Evolutionary conservation across 2,797 vertebrate genomes (phyloP).

Genomic region (Nyctibius grandis): DNA sequence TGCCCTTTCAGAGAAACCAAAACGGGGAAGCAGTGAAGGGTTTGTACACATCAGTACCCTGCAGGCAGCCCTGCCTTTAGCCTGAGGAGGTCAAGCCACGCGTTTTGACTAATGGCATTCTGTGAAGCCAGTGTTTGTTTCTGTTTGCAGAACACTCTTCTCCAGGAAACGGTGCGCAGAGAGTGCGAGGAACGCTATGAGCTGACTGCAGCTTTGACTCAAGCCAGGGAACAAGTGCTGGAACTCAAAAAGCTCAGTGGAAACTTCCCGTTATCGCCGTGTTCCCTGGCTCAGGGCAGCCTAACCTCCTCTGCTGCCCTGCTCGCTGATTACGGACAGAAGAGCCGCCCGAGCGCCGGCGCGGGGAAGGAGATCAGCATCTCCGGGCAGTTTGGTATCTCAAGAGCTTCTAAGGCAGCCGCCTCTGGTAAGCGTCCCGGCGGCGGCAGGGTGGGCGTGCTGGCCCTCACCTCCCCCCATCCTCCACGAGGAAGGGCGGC

Average conservation of each 20-base stretch:
- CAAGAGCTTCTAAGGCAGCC: neutral
- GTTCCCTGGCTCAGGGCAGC: conserved; percentile 53
- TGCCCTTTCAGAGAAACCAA: neutral
- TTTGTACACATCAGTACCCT: neutral
- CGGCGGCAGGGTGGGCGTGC: neutral
- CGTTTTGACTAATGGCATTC: neutral
- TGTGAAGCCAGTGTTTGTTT: neutral
- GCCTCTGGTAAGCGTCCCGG: neutral
- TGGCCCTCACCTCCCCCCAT: conserved; percentile 31
- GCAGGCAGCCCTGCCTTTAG: neutral
- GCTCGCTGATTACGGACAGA: neutral
- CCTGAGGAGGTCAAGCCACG: neutral
- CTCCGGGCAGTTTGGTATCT: neutral
- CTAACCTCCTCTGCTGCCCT: conserved; percentile 22
- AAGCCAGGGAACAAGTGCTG: conserved; percentile 80
- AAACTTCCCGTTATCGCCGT: conserved; percentile 24
- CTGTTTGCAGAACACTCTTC: conserved; percentile 78
- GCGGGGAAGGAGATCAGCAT: neutral
- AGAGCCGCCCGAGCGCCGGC: neutral
- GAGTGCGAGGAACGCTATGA: conserved; percentile 90
- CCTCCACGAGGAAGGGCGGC: conserved; percentile 39
- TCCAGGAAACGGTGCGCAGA: conserved; percentile 87
- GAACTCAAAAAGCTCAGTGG: conserved; percentile 58
- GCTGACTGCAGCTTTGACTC: conserved; percentile 83
- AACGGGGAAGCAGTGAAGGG: neutral